Base-by-base conservation (phyloP, 2,113 vertebrate species). In the Podocnemis expansa region DNA sequence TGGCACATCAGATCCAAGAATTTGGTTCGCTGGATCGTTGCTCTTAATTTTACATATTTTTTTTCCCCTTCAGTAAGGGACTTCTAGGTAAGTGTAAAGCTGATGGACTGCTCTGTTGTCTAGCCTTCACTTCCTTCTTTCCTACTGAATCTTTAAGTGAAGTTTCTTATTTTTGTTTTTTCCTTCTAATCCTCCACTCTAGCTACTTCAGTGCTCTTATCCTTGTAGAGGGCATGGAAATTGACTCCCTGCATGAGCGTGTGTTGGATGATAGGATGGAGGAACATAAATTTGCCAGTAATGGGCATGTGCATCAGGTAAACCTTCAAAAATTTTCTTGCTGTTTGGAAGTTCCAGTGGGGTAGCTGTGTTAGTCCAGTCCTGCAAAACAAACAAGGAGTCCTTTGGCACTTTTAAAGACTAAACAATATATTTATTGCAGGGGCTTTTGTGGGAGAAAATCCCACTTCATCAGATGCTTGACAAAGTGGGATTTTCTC, bases 161-260 rank as follows among this genome's bases (percentile, higher is more conserved):
- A 47, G 7, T 60, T 87, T 88, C 24, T 92, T 31, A 92, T n/a
- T 24, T 14, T 81, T 4, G 21, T 91, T 82, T 5, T 34, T n/a
- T 24, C 84, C 85, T 56, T 49, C 8, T 75, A 80, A 63, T 79
- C 2, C 60, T 96, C 21, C 76, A 78, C 49, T 96, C 45, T 94
- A 99, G 99, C n/a, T 99, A 99, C 96, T 98, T 99, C 41, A 99
- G 99, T 91, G 98, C 98, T 89, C 98, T 99, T 49, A 99, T 99
- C 96, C 97, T 99, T 85, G 98, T 99, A 56, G 99, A 99, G 93
- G 99, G 99, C 91, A 99, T 99, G 99, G 99, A 99, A 96, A 98
- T 99, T 2, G 99, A 99, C 89, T 99, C 99, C 85, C 97, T 99
- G 75, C 99, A 99, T 56, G 99, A 99, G 89, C 99, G 98, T 93